Percentiles rank a stretch among this genome's conserved stretches.
Conservation (phyloP, 2,888 invertebrate species). For the Pachliopta kotzebuea region DNA sequence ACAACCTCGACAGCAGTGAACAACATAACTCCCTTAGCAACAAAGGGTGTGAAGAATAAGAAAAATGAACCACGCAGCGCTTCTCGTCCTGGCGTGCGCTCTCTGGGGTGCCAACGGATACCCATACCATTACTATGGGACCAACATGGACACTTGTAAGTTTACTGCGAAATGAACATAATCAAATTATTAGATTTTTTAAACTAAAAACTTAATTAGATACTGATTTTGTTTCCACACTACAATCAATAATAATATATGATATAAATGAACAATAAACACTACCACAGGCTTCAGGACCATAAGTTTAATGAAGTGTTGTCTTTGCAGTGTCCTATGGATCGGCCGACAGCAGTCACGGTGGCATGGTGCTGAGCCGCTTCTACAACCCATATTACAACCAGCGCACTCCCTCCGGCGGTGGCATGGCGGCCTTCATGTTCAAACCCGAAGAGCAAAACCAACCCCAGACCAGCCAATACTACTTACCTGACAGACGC, state of each 20-base stretch:
- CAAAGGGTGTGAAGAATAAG: constrained; percentile 40
- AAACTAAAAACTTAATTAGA: no score
- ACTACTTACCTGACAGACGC: constrained; percentile 66
- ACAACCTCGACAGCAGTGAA: constrained; percentile 52
- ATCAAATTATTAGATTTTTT: no score
- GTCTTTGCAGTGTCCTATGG: constrained; percentile 64
- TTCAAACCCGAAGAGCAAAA: constrained; percentile 53
- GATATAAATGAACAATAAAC: no score
- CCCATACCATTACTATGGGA: constrained; percentile 68
- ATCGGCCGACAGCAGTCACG: constrained; percentile 57
- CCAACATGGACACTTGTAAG: constrained; percentile 67
- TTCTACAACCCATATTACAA: constrained; percentile 72
- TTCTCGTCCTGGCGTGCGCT: constrained; percentile 51
- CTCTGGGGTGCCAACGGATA: constrained; percentile 56
- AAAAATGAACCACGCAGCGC: constrained; percentile 53
- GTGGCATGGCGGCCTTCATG: constrained; percentile 70
- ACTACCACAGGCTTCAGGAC: not conserved
- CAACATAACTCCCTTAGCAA: constrained; percentile 51
- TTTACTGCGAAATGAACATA: constrained; percentile 31
- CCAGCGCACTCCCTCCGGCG: constrained; percentile 52
- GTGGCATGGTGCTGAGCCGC: constrained; percentile 67
- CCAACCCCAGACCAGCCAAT: constrained; percentile 54
- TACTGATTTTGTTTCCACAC: no score
- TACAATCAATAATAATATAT: no score
- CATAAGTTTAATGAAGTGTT: not conserved